These are phyloP conservation scores for Macropis europaea DNA, from an alignment of 2,888 invertebrate species.

Conservation along the genomic window DNA sequence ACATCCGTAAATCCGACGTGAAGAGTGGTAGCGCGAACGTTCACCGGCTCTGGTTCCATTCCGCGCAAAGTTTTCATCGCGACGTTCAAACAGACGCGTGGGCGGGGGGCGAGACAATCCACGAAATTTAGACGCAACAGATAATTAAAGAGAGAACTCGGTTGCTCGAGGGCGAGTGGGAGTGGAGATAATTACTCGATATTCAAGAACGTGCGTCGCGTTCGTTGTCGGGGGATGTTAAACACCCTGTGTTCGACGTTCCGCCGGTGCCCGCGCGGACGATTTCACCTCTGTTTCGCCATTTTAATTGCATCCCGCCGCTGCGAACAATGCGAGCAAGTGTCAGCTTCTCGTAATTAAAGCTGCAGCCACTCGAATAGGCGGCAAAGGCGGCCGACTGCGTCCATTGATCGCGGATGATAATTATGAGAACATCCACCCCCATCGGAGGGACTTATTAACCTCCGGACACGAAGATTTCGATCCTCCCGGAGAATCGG, in stretches of 20 bases:
- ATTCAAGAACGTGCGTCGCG: conserved; percentile 4
- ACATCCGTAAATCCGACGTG: no score
- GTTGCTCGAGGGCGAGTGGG: not conserved
- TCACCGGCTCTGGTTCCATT: no score
- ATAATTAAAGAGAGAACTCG: not conserved
- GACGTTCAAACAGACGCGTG: no score
- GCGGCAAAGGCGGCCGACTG: not conserved
- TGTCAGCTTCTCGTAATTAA: conserved; percentile 24
- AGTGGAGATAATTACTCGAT: conserved; percentile 7
- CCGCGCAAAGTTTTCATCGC: no score
- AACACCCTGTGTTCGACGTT: not conserved
- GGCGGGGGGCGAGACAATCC: not conserved
- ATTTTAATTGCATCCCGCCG: not conserved
- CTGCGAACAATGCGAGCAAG: not conserved
- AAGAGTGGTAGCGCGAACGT: no score
- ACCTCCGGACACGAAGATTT: conserved; percentile 1
- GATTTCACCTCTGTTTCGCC: not conserved
- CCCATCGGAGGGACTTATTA: no score
- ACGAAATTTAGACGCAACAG: not conserved
- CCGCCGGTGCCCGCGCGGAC: not conserved
- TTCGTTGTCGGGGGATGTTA: not conserved
- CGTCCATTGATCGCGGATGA: conserved; percentile 14
- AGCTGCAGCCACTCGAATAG: conserved; percentile 29
- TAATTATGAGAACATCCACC: no score
- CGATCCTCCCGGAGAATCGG: not conserved